Conservation (phyloP, 2,797 vertebrate genomes). For the Sebastiscus albofasciatus region DNA sequence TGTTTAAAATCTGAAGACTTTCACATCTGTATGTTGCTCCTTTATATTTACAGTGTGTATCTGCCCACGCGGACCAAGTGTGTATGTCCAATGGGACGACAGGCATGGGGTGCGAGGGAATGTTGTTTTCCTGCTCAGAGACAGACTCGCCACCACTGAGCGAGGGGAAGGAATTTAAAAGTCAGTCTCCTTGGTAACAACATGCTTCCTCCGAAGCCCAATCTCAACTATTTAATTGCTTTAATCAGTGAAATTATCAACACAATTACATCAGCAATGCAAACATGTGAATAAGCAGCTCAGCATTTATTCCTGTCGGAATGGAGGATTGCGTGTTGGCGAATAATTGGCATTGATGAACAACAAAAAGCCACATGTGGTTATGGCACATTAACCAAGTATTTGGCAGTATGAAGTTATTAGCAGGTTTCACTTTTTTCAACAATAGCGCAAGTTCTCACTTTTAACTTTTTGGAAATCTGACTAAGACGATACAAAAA, state of each 20-base stretch:
- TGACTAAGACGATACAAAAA: not conserved
- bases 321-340: constrained; percentile 33
- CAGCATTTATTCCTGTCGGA: constrained; percentile 39
- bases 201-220: constrained; percentile 69
- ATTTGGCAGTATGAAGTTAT: constrained; percentile 28
- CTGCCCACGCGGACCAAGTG: constrained; percentile 66
- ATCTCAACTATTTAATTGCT: constrained; percentile 71
- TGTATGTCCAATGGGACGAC: constrained; percentile 39
- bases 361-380: constrained; percentile 51
- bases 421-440: constrained; percentile 26
- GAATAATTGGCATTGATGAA: constrained; percentile 52
- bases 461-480: not conserved
- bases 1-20: constrained; percentile 68
- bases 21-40: constrained; percentile 69
- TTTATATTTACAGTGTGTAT: constrained; percentile 70
- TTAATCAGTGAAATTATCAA: constrained; percentile 80
- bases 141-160: constrained; percentile 67
- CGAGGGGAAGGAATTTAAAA: constrained; percentile 60
- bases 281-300: constrained; percentile 70
- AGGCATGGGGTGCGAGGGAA: constrained; percentile 62
- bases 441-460: not conserved
- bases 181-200: constrained; percentile 82
- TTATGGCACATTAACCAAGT: constrained; percentile 56
- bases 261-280: constrained; percentile 75
- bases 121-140: constrained; percentile 70